Evolutionary conservation across 2,113 vertebrate genomes (phyloP), one percentile per base, ranked within the genome.

Genomic region (Python bivittatus): DNA sequence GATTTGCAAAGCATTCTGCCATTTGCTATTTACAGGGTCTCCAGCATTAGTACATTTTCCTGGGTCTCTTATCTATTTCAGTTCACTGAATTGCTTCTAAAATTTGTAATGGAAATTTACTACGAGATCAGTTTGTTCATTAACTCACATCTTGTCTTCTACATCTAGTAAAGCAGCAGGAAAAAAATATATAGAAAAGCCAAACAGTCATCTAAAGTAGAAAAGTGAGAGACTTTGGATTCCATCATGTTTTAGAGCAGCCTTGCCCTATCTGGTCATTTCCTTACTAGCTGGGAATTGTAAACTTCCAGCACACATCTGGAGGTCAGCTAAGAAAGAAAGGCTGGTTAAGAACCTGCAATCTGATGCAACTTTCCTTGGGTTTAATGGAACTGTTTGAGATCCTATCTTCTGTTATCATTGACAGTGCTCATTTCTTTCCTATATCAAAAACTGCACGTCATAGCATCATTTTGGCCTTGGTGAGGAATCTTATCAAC

Each of bases 1-100:
- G 98, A 98, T 97, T 98, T 97, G 97, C 96, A 98, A 96, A 96
- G 98, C 97, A 98, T 97, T 98, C 97, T 98, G 98, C 98, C 98
- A 98, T 98, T 97, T 98, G 92, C 95, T 98, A 98, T 89, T 61
- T 89, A 79, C 23, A 52, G 22, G 22, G n/a, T 89, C 15, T 84
- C 27, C 23, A 58, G 11, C 54, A 56, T 83, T 33, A n/a, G n/a
- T 48, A 10, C 27, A 52, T 83, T 92, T 58, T 85, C 94, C 93
- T 95, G 91, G 91, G 95, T 96, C 91, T 88, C 87, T 48, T 12
- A 9, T 0, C 96, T 83, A 97, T 97, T 96, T 96, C 96, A 96
- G 95, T 96, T 96, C 95, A 96, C 94, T 95, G 83, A 90, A 0
- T 1, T 93, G 95, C 95, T 96, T 92, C 92, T 90, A 94, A 94